Evolutionary conservation across 1,140 invertebrate species (phyloP).

Genomic region (Bombus haemorrhoidalis): DNA sequence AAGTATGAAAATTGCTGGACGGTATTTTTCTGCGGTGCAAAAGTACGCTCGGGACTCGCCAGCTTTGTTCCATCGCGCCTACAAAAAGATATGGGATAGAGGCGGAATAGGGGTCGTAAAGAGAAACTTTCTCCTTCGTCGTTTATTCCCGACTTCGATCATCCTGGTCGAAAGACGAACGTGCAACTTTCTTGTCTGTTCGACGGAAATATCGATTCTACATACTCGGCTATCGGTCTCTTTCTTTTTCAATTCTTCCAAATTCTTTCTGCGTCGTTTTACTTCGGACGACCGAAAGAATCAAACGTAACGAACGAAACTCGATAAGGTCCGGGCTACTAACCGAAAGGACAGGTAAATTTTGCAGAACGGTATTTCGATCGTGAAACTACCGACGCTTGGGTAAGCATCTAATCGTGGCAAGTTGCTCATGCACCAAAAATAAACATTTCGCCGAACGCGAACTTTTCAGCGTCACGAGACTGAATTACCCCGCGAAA

Average conservation of each 20-base stretch:
- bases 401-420: constrained; percentile 35
- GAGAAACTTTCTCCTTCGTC: constrained; percentile 22
- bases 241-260: not conserved
- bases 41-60: not conserved
- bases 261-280: not conserved
- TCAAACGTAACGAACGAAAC: not conserved
- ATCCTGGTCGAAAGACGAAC: constrained; percentile 1
- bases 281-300: not conserved
- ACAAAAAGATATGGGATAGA: constrained; percentile 2
- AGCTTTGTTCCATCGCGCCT: not conserved
- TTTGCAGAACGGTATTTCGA: no score
- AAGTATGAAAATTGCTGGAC: constrained; percentile 3
- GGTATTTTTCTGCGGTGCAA: not conserved
- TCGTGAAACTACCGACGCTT: not conserved
- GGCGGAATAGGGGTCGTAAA: constrained; percentile 1
- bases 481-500: constrained; percentile 7
- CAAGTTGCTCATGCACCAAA: constrained; percentile 37
- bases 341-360: not conserved
- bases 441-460: constrained; percentile 57
- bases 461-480: constrained; percentile 45
- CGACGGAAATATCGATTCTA: constrained; percentile 1
- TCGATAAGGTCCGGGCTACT: not conserved
- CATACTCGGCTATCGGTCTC: not conserved
- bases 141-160: constrained; percentile 44
- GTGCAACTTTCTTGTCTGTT: not conserved